These are phyloP conservation scores for Lordiphosa stackelbergi DNA, from an alignment of 1,140 invertebrate species.

Conservation along the genomic window DNA sequence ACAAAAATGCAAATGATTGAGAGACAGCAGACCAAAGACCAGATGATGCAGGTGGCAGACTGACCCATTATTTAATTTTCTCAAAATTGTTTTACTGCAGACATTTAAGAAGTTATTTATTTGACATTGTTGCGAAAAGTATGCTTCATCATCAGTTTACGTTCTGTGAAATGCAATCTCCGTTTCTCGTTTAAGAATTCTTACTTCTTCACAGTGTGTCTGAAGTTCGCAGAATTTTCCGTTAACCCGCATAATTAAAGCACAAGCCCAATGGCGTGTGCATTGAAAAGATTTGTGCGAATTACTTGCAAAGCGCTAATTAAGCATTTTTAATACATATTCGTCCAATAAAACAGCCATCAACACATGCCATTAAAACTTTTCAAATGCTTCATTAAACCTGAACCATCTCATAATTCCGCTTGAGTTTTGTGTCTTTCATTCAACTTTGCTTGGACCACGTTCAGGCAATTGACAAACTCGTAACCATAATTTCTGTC, in stretches of 20 bases:
- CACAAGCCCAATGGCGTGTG: constrained; percentile 5
- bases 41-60: no score
- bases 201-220: no score
- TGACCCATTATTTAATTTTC: no score
- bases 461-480: constrained; percentile 57
- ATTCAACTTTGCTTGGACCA: constrained; percentile 29
- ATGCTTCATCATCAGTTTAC: no score
- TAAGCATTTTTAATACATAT: constrained; percentile 65
- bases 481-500: constrained; percentile 61
- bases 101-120: no score
- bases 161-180: no score
- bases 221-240: background rate
- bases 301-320: constrained; percentile 61
- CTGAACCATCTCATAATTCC: background rate
- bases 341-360: constrained; percentile 56
- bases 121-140: no score
- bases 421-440: constrained; percentile 14
- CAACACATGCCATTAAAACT: constrained; percentile 45
- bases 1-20: no score
- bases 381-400: constrained; percentile 39
- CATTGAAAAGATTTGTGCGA: constrained; percentile 28
- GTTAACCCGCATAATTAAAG: constrained; percentile 15
- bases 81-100: no score
- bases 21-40: no score
- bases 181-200: no score